These are phyloP conservation scores for Styela plicata DNA, from an alignment of 23 tunicate species.

Conservation along the genomic window DNA sequence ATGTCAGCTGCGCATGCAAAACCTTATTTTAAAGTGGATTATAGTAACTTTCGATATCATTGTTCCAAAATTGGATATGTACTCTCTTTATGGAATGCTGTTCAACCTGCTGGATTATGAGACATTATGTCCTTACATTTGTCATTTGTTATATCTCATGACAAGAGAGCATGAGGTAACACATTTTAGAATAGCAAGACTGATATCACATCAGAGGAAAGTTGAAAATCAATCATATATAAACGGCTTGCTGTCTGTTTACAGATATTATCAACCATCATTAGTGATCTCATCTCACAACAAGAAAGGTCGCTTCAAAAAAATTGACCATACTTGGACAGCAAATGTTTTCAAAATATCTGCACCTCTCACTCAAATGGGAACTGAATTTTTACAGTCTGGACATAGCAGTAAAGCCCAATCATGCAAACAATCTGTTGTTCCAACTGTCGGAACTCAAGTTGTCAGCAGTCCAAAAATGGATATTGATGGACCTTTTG, in stretches of 20 bases:
- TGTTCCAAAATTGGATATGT: conserved; percentile 28
- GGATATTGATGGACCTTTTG: not conserved
- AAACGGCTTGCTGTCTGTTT: conserved; percentile 42
- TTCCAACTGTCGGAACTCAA: not conserved
- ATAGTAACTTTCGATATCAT: conserved; percentile 49
- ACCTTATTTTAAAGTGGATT: conserved; percentile 45
- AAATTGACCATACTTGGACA: conserved; percentile 43
- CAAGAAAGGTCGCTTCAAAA: conserved; percentile 37
- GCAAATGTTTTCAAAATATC: not conserved
- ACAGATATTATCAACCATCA: conserved; percentile 60
- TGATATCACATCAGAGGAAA: conserved; percentile 33
- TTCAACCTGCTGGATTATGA: conserved; percentile 53
- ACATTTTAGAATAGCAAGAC: conserved; percentile 40
- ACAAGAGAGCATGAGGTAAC: conserved; percentile 61
- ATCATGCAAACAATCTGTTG: not conserved
- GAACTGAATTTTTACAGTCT: not conserved
- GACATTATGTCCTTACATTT: conserved; percentile 40
- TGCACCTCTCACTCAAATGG: not conserved
- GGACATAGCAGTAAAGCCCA: not conserved
- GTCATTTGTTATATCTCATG: conserved; percentile 50
- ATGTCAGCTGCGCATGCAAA: conserved; percentile 16
- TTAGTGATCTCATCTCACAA: conserved; percentile 39
- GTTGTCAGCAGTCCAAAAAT: too few relatives aligned
- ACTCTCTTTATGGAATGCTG: conserved; percentile 45
- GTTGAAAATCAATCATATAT: conserved; percentile 45